Conservation (phyloP, 2,797 vertebrate species). For the Pampus argenteus region DNA sequence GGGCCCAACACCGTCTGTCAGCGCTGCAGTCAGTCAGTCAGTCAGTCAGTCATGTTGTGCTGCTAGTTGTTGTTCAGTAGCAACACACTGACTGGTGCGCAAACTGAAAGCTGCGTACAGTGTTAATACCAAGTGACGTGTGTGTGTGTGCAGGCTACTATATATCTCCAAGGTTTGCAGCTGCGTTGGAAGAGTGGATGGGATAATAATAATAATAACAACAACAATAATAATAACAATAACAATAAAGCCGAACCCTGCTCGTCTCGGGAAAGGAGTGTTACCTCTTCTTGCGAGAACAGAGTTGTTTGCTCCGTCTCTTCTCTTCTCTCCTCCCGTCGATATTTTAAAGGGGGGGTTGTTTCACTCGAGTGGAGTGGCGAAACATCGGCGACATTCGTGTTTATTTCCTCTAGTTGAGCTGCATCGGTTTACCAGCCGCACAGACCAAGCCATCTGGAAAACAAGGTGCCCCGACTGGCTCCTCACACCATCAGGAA, state of each 20-base stretch:
- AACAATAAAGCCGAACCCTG: no score
- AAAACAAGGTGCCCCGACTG: conserved; percentile 64
- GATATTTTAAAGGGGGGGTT: conserved; percentile 15
- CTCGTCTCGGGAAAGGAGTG: conserved; percentile 48
- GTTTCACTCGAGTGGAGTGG: conserved; percentile 49
- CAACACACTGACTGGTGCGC: conserved; percentile 64
- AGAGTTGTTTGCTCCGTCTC: conserved; percentile 63
- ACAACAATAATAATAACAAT: no score
- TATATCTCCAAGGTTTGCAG: conserved; percentile 22
- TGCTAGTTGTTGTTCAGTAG: conserved; percentile 75
- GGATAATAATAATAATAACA: no score
- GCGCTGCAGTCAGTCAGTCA: conserved; percentile 59
- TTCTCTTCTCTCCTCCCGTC: conserved; percentile 17
- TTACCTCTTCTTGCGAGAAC: conserved; percentile 38
- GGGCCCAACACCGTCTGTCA: conserved; percentile 50
- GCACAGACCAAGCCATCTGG: conserved; percentile 52
- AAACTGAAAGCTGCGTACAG: conserved; percentile 70
- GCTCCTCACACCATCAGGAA: conserved; percentile 39
- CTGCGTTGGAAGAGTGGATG: conserved; percentile 50
- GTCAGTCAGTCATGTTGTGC: conserved; percentile 59
- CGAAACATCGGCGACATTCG: conserved; percentile 57
- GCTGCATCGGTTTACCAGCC: conserved; percentile 42
- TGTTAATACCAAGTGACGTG: conserved; percentile 65
- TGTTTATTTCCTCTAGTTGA: conserved; percentile 59
- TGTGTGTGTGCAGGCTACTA: conserved; percentile 40